Evolutionary conservation across 2,113 vertebrate genomes (phyloP).

Genomic region (Chinchilla lanigera): DNA sequence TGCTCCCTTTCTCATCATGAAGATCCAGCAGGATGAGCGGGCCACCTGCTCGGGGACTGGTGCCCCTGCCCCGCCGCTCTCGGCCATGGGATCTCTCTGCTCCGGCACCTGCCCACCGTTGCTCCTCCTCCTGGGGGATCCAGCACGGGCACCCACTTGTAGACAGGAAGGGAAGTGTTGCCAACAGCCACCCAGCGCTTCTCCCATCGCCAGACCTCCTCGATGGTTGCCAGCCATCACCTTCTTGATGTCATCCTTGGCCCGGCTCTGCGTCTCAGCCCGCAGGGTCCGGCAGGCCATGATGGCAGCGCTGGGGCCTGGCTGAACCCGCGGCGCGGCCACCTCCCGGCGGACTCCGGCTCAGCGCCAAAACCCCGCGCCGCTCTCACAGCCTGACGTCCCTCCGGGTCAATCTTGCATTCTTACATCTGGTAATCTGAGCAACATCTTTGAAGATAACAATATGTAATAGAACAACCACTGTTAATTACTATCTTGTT

Average conservation of each 20-base stretch:
- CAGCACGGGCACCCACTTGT: conserved; percentile 87
- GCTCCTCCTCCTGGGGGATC: conserved; percentile 85
- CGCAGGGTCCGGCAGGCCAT: conserved; percentile 82
- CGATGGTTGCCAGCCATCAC: conserved; percentile 87
- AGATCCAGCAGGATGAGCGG: conserved; percentile 85
- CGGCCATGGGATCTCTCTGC: conserved; percentile 79
- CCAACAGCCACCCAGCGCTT: conserved; percentile 87
- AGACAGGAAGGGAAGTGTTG: conserved; percentile 86
- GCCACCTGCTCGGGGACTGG: conserved; percentile 74
- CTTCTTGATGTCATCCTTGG: conserved; percentile 88
- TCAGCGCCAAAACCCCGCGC: conserved; percentile 66
- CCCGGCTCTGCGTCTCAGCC: conserved; percentile 85
- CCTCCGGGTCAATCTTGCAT: conserved; percentile 45
- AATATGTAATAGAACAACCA: too few relatives aligned
- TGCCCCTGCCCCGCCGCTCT: conserved; percentile 73
- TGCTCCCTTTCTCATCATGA: conserved; percentile 84
- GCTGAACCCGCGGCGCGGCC: conserved; percentile 65
- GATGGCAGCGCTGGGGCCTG: too few relatives aligned
- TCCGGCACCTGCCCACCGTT: conserved; percentile 71
- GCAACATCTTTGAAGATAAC: too few relatives aligned
- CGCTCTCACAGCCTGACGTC: conserved; percentile 55
- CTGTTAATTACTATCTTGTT: too few relatives aligned
- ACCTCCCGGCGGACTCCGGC: conserved; percentile 73
- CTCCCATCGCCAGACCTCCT: conserved; percentile 86
- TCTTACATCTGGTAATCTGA: too few relatives aligned